phyloP scores from a whole-genome alignment of 2,797 vertebrate genomes.

The Limosa lapponica region DNA sequence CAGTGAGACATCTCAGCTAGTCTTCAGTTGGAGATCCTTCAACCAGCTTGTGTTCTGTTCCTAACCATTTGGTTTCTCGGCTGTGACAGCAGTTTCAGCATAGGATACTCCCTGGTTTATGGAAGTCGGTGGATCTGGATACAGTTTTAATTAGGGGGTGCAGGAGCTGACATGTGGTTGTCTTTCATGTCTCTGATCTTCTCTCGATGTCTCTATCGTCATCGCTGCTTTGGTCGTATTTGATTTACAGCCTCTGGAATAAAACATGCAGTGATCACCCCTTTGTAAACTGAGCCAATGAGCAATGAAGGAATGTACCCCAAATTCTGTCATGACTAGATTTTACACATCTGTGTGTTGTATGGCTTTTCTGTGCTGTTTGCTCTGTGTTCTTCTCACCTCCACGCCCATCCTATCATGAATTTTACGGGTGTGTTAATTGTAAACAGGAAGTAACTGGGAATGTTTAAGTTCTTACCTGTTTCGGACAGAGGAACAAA shows the following conservation, averaged over 20 bases:
- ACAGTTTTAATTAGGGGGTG: not conserved
- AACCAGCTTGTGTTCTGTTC: not conserved
- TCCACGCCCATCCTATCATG: not conserved
- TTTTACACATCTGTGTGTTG: not conserved
- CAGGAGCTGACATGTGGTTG: not conserved
- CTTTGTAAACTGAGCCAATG: not conserved
- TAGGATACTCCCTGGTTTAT: not conserved
- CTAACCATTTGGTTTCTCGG: not conserved
- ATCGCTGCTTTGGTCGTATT: not conserved
- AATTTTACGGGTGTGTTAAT: not conserved
- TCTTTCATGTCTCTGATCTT: not conserved
- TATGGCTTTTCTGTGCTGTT: not conserved
- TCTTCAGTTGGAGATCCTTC: not conserved
- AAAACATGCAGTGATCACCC: not conserved
- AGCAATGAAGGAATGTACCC: not conserved
- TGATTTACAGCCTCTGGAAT: not conserved
- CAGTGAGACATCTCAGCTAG: not conserved
- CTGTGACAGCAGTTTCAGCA: not conserved
- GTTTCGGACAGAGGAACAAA: not conserved
- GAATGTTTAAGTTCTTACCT: not conserved
- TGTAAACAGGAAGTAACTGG: constrained; percentile 9
- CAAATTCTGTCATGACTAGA: not conserved
- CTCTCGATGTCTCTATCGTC: not conserved
- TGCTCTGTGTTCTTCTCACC: not conserved
- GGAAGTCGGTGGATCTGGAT: not conserved